Conservation (phyloP, 2,888 invertebrate species). For the Tiliacea citrago region DNA sequence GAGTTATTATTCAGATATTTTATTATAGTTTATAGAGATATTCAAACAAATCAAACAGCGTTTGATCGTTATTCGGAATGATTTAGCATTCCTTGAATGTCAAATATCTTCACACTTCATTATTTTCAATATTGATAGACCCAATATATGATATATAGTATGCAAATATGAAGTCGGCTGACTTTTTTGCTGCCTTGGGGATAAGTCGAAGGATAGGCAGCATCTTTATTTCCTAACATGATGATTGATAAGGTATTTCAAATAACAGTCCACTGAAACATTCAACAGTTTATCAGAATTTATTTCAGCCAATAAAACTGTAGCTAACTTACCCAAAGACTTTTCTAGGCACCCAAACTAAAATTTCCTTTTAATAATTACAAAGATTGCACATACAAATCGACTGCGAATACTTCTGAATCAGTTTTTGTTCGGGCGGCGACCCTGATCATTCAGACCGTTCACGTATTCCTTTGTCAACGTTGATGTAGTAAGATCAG, state of each 20-base stretch:
- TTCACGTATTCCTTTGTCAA: slow-evolving; percentile 58
- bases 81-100: background rate
- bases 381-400: slow-evolving; percentile 47
- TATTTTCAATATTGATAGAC: background rate
- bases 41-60: background rate
- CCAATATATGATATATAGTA: background rate
- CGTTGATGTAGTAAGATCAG: slow-evolving; percentile 58
- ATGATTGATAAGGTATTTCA: background rate
- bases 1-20: background rate
- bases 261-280: background rate
- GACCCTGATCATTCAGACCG: slow-evolving; percentile 41
- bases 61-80: background rate
- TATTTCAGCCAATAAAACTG: slow-evolving; percentile 11
- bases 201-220: background rate
- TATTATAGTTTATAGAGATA: background rate
- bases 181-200: background rate
- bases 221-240: background rate
- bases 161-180: background rate
- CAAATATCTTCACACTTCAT: background rate
- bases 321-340: slow-evolving; percentile 35
- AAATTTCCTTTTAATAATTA: slow-evolving; percentile 48
- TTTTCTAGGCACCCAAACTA: slow-evolving; percentile 14
- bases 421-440: slow-evolving; percentile 35
- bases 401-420: slow-evolving; percentile 30
- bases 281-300: background rate